A percentile compares a stretch with the other conserved stretches of the same genome.
phyloP scores from a whole-genome alignment of 1,140 invertebrate genomes.

The Medauroidea extradentata region DNA sequence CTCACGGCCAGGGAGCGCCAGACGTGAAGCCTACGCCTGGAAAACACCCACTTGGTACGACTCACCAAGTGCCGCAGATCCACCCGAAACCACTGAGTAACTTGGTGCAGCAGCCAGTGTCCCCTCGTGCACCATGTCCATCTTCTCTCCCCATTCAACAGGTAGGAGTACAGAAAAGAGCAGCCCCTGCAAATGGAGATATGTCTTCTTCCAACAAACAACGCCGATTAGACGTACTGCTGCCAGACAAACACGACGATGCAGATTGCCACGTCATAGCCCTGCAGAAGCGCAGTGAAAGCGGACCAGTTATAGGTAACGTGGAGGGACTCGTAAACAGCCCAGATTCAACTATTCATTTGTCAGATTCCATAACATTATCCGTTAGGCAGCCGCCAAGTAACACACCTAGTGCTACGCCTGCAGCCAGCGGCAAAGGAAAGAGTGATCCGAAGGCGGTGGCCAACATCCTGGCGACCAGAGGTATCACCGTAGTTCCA shows the following conservation, averaged over 20 bases:
- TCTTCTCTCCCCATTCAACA: constrained; percentile 23
- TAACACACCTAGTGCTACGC: neutral
- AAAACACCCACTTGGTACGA: constrained; percentile 46
- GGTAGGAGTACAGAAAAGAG: constrained; percentile 12
- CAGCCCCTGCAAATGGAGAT: neutral
- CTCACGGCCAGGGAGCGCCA: constrained; percentile 33
- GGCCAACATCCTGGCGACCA: constrained; percentile 65
- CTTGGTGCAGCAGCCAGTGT: constrained; percentile 22
- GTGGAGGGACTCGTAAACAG: constrained; percentile 56
- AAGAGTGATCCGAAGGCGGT: constrained; percentile 65
- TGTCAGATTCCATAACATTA: constrained; percentile 60
- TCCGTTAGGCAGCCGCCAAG: constrained; percentile 53
- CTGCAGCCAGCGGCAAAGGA: constrained; percentile 14
- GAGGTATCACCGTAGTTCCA: constrained; percentile 70
- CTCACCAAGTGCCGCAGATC: constrained; percentile 49
- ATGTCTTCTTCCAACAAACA: constrained; percentile 32
- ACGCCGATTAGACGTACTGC: constrained; percentile 49
- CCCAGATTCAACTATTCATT: constrained; percentile 54
- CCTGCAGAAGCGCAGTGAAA: constrained; percentile 66
- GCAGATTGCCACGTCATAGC: constrained; percentile 62
- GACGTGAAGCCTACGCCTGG: constrained; percentile 37
- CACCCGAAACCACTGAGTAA: constrained; percentile 33
- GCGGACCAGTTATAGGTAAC: constrained; percentile 65
- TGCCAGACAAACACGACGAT: constrained; percentile 55
- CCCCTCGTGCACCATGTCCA: constrained; percentile 22